Conservation (phyloP, 1,140 invertebrate genomes). For the Drosophila quadrilineata region DNA sequence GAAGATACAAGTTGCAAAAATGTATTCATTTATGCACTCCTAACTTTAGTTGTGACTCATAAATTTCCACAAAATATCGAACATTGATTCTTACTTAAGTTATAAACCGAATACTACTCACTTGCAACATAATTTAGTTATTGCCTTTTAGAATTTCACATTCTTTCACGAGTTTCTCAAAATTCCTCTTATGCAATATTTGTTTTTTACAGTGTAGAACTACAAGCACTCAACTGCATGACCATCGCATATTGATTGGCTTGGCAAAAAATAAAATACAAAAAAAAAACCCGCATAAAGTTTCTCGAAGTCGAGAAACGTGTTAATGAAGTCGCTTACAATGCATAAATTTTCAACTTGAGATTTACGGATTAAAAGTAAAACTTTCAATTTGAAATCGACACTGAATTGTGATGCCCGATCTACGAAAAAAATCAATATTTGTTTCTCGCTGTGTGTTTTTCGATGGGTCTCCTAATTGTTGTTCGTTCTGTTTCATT, state of each 20-base stretch:
- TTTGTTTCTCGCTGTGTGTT: slow-evolving; percentile 28
- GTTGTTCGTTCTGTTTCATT: slow-evolving; percentile 51
- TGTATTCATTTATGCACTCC: slow-evolving; percentile 3
- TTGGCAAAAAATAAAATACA: neutral
- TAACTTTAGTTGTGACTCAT: no score
- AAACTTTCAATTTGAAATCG: slow-evolving; percentile 26
- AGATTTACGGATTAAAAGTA: slow-evolving; percentile 11
- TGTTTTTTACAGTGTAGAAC: slow-evolving; percentile 16
- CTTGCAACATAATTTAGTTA: no score
- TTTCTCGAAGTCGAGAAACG: slow-evolving; percentile 38
- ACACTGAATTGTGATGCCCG: slow-evolving; percentile 32
- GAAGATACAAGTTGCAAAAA: slow-evolving; percentile 22
- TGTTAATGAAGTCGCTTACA: slow-evolving; percentile 67
- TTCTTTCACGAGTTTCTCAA: no score
- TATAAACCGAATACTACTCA: no score
- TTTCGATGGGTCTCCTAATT: slow-evolving; percentile 53
- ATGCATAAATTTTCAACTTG: slow-evolving; percentile 29
- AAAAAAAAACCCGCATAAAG: slow-evolving; percentile 9
- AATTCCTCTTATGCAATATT: neutral
- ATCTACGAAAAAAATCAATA: slow-evolving; percentile 60
- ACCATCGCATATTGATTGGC: slow-evolving; percentile 15
- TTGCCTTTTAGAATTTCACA: no score
- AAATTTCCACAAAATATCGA: no score
- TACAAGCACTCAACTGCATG: slow-evolving; percentile 26
- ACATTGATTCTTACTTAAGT: no score